phyloP scores from a whole-genome alignment of 2,113 vertebrate species.

The Echinops telfairi region DNA sequence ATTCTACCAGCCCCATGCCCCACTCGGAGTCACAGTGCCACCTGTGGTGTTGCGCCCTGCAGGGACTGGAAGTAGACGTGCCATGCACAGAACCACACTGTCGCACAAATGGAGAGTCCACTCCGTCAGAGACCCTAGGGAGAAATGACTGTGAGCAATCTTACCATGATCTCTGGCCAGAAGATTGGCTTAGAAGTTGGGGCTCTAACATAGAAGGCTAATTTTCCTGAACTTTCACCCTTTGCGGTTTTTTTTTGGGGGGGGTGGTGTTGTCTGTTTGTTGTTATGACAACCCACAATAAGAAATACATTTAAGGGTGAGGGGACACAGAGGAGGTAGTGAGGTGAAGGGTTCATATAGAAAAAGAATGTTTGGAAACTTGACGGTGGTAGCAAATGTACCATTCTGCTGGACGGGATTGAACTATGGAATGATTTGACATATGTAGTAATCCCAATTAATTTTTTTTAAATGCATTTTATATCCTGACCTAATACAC shows the following conservation, averaged over 20 bases:
- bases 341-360: no score
- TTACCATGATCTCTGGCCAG: background rate
- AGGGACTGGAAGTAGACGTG: background rate
- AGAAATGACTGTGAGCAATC: background rate
- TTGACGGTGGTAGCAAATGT: no score
- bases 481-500: background rate
- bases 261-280: no score
- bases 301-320: background rate
- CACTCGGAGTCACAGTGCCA: background rate
- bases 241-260: background rate
- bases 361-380: no score
- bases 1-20: background rate
- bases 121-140: fast-evolving
- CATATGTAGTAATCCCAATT: no score
- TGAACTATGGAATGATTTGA: no score
- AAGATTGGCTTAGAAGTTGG: background rate
- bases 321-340: no score
- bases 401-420: no score
- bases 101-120: background rate
- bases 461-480: no score
- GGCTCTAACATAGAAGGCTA: background rate
- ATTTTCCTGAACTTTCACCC: background rate
- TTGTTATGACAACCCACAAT: background rate
- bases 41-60: fast-evolving
- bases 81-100: background rate